Evolutionary conservation across 2,888 invertebrate species (phyloP).

Genomic region (Dascillus cervinus): DNA sequence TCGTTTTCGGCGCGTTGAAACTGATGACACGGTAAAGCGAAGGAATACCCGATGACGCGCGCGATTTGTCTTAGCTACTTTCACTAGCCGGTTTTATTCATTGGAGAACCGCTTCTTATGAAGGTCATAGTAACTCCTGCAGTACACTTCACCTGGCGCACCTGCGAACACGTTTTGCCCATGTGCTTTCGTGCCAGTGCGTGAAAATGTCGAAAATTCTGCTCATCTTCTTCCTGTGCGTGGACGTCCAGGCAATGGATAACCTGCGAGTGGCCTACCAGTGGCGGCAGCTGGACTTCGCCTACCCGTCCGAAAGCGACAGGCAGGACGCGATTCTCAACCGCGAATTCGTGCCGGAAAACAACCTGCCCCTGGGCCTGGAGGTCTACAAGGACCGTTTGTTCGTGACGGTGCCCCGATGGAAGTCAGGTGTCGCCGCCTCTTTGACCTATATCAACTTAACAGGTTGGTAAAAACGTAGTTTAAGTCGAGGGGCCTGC

Average conservation of each 20-base stretch:
- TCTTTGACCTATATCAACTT: constrained; percentile 65
- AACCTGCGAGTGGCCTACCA: constrained; percentile 62
- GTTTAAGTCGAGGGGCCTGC: too few relatives aligned
- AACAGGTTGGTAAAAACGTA: constrained; percentile 49
- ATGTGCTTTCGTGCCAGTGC: constrained; percentile 6
- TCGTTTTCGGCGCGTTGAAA: too few relatives aligned
- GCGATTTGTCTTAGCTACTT: too few relatives aligned
- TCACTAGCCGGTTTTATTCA: constrained; percentile 15
- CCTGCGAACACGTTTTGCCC: constrained; percentile 7
- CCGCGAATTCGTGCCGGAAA: constrained; percentile 57
- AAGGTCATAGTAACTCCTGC: constrained; percentile 9
- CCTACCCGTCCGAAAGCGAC: constrained; percentile 50
- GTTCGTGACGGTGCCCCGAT: constrained; percentile 67
- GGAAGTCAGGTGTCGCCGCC: constrained; percentile 67
- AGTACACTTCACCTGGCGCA: constrained; percentile 12
- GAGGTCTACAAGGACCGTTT: constrained; percentile 61
- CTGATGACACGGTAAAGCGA: too few relatives aligned
- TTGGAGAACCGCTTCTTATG: constrained; percentile 10
- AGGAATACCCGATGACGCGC: too few relatives aligned
- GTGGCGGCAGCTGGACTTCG: constrained; percentile 68
- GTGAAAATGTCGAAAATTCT: too few relatives aligned
- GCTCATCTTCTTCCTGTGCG: background rate
- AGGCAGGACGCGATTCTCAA: constrained; percentile 52
- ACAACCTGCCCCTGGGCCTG: constrained; percentile 66
- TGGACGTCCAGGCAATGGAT: constrained; percentile 45